Percentiles rank a stretch among this genome's conserved stretches.
These are phyloP conservation scores for Epinotia ramella DNA, from an alignment of 2,888 invertebrate species.

Conservation along the genomic window DNA sequence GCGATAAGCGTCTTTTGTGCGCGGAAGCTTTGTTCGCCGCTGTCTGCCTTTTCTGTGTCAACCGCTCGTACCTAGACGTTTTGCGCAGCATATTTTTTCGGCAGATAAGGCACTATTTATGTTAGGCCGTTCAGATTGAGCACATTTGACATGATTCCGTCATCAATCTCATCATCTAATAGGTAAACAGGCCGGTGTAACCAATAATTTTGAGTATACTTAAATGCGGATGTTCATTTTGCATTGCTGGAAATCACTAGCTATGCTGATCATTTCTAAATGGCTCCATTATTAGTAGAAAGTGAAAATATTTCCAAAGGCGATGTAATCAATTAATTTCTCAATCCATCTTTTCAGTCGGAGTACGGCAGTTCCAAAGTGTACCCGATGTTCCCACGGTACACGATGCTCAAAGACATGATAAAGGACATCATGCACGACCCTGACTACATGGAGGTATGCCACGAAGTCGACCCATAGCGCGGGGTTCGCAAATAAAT, in stretches of 20 bases:
- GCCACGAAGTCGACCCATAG: slow-evolving; percentile 94
- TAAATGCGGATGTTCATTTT: not conserved
- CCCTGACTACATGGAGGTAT: slow-evolving; percentile 98
- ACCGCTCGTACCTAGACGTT: slow-evolving; percentile 3
- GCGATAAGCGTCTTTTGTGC: slow-evolving; percentile 38
- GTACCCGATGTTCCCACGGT: slow-evolving; percentile 97
- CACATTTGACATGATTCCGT: not conserved
- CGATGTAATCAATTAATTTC: slow-evolving; percentile 24
- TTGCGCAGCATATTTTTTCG: slow-evolving; percentile 12
- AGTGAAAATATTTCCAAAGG: slow-evolving; percentile 14
- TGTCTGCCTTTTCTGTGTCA: slow-evolving; percentile 31
- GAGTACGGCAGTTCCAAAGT: slow-evolving; percentile 96
- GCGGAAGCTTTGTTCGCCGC: slow-evolving; percentile 30
- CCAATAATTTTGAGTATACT: too few species aligned
- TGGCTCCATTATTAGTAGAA: slow-evolving; percentile 11
- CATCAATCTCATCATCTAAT: not conserved
- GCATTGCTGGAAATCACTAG: not conserved
- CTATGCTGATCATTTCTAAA: not conserved
- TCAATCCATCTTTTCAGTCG: slow-evolving; percentile 84
- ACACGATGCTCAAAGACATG: slow-evolving; percentile 98
- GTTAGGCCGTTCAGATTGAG: not conserved
- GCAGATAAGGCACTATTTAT: slow-evolving; percentile 17
- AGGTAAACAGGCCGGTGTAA: not conserved
- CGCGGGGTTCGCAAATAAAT: slow-evolving; percentile 86
- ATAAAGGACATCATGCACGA: slow-evolving; percentile 98